phyloP scores from a whole-genome alignment of 2,888 invertebrate species.

The Eretmocerus hayati region DNA sequence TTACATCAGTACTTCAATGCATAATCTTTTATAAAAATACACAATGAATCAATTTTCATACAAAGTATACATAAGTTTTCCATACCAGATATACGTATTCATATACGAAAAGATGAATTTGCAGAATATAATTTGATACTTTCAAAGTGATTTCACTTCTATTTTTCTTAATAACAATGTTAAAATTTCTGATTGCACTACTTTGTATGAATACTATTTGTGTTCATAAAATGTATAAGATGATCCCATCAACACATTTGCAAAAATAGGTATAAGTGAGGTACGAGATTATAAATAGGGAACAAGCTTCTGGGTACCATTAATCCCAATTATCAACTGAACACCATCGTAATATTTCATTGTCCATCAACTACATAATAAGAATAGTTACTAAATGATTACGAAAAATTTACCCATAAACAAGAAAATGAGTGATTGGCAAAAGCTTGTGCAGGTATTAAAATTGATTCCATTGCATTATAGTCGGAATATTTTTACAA shows the following conservation, averaged over 20 bases:
- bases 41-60: conserved; percentile 22
- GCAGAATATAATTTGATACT: conserved; percentile 16
- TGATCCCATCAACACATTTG: conserved; percentile 18
- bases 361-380: conserved; percentile 19
- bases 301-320: conserved; percentile 22
- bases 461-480: conserved; percentile 17
- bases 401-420: no score
- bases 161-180: conserved; percentile 16
- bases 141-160: conserved; percentile 14
- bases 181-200: conserved; percentile 21
- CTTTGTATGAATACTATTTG: conserved; percentile 13
- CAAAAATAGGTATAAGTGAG: conserved; percentile 6
- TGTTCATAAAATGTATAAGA: conserved; percentile 12
- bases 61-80: conserved; percentile 20
- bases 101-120: conserved; percentile 16
- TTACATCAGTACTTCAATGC: conserved; percentile 20
- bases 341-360: conserved; percentile 21
- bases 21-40: conserved; percentile 21
- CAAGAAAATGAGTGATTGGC: no score
- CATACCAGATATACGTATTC: conserved; percentile 17
- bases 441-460: conserved; percentile 23
- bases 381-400: conserved; percentile 22
- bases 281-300: conserved; percentile 13
- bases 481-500: conserved; percentile 14
- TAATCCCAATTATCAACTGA: conserved; percentile 23